Percentiles rank a stretch among this genome's conserved stretches.
These are phyloP conservation scores for Heliocidaris erythrogramma DNA, from an alignment of 35 echinoderm and acorn worm species.

Conservation along the genomic window DNA sequence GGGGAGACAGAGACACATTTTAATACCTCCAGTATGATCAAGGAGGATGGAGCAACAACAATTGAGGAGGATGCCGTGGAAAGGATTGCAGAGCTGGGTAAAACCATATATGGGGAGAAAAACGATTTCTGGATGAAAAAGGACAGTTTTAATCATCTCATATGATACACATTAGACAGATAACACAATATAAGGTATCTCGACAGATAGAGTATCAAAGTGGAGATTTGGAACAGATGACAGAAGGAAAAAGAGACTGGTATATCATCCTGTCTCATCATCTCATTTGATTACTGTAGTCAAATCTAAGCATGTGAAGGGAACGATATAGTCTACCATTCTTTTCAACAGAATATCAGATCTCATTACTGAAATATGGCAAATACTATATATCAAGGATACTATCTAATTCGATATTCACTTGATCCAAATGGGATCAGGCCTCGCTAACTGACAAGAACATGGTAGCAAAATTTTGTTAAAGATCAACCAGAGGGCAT, in stretches of 20 bases:
- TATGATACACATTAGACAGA: not conserved
- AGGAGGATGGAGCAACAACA: not conserved
- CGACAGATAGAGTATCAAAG: not conserved
- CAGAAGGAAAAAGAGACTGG: not conserved
- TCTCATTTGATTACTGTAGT: not conserved
- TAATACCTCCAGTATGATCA: not conserved
- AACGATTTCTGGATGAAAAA: not conserved
- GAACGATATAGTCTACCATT: not conserved
- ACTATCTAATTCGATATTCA: not conserved
- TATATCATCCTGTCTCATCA: not conserved
- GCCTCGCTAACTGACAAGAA: too few species aligned
- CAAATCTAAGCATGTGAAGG: not conserved
- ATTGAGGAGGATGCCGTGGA: not conserved
- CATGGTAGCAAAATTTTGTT: too few species aligned
- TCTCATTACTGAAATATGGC: not conserved
- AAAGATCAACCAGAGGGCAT: too few species aligned
- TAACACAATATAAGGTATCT: not conserved
- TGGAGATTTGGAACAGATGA: slow-evolving; percentile 10
- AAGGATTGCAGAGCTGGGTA: not conserved
- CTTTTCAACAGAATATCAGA: not conserved
- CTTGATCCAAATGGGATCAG: too few species aligned
- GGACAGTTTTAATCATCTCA: not conserved
- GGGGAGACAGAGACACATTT: not conserved
- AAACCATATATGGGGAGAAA: not conserved
- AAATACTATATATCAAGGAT: not conserved